Evolutionary conservation across 1,140 invertebrate genomes (phyloP).

Genomic region (Trichomalopsis sarcophagae): DNA sequence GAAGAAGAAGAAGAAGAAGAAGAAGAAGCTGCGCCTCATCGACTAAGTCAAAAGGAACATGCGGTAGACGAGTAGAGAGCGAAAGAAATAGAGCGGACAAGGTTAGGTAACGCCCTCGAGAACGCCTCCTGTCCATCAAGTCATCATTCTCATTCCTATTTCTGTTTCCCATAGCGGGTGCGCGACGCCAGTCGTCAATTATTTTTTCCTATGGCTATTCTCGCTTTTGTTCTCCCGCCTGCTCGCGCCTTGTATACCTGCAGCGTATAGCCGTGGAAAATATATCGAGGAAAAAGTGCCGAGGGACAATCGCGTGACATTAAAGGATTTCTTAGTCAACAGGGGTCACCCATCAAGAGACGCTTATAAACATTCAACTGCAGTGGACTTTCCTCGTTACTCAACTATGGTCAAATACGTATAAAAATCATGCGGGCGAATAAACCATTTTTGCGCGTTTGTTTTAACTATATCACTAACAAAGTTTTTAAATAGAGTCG

Average conservation of each 20-base stretch:
- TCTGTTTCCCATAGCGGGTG: conserved; percentile 75
- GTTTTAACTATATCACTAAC: too few relatives aligned
- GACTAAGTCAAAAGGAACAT: conserved; percentile 48
- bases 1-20: background rate
- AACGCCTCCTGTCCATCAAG: conserved; percentile 72
- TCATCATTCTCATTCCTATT: conserved; percentile 66
- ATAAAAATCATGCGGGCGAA: too few relatives aligned
- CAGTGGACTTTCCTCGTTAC: too few relatives aligned
- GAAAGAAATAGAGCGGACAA: conserved; percentile 64
- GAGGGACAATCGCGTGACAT: background rate
- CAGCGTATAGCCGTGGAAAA: conserved; percentile 57
- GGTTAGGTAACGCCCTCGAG: conserved; percentile 68
- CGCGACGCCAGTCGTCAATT: conserved; percentile 64
- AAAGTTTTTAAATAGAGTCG: too few relatives aligned
- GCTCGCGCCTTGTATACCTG: conserved; percentile 53
- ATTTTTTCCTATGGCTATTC: conserved; percentile 55
- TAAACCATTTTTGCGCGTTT: too few relatives aligned
- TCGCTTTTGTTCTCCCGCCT: conserved; percentile 43
- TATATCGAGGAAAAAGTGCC: conserved; percentile 62
- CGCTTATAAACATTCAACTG: too few relatives aligned
- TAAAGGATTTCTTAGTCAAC: conserved; percentile 24
- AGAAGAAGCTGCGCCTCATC: background rate
- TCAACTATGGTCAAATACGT: too few relatives aligned
- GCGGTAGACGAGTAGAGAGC: conserved; percentile 50
- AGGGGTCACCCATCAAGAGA: too few relatives aligned